Conservation (phyloP, 2,797 vertebrate species). For the Gobio occitaniae region DNA sequence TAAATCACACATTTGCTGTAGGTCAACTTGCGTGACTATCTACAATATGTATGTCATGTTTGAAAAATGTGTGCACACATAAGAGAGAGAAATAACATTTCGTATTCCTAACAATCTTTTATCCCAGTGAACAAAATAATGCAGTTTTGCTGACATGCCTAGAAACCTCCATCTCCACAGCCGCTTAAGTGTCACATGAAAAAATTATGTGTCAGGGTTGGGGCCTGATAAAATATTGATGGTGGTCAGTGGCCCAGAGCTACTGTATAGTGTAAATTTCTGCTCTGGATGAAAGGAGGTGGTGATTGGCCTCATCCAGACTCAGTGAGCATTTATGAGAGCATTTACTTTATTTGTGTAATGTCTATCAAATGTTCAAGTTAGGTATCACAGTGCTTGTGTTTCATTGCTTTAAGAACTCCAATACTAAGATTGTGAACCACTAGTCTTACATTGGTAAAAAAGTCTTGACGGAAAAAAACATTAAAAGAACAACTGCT, state of each 20-base stretch:
- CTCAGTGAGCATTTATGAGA: constrained; percentile 35
- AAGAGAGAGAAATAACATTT: neutral
- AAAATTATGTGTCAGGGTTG: constrained; percentile 62
- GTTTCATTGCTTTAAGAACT: neutral
- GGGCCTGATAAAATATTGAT: constrained; percentile 64
- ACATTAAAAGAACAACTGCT: neutral
- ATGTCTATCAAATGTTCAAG: neutral
- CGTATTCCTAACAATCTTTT: constrained; percentile 12
- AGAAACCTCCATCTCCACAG: constrained; percentile 59
- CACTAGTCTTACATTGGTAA: neutral
- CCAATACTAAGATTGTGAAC: neutral
- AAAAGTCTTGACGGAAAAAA: neutral
- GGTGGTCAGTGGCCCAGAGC: constrained; percentile 54
- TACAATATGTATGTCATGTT: constrained; percentile 1
- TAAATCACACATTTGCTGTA: neutral
- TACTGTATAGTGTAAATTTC: constrained; percentile 52
- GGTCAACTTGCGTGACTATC: neutral
- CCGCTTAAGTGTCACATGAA: constrained; percentile 63
- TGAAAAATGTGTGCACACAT: neutral
- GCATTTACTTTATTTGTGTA: constrained; percentile 62
- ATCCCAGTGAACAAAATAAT: constrained; percentile 53
- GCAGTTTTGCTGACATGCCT: constrained; percentile 53
- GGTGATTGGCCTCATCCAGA: constrained; percentile 21
- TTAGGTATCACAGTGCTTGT: neutral
- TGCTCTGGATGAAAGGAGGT: constrained; percentile 30